Conservation (phyloP, 2,797 vertebrate species). For the Enteromius radiatus region DNA sequence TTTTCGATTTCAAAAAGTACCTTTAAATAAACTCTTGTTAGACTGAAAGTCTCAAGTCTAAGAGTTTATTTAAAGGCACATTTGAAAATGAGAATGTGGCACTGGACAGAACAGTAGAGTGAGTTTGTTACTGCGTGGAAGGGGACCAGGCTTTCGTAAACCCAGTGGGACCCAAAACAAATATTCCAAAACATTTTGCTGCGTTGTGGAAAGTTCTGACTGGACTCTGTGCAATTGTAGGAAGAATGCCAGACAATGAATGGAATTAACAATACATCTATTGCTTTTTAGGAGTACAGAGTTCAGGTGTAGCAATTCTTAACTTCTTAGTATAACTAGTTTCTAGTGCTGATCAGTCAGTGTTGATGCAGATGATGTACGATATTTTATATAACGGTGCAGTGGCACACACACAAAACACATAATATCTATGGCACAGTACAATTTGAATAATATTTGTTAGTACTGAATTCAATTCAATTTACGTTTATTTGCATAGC, state of each 20-base stretch:
- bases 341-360: neutral
- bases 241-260: neutral
- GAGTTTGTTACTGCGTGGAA: neutral
- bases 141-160: conserved; percentile 8
- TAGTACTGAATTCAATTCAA: neutral
- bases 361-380: neutral
- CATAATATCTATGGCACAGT: neutral
- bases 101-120: neutral
- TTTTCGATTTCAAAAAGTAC: neutral
- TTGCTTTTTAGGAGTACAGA: neutral
- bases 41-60: neutral
- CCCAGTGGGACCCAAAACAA: conserved; percentile 26
- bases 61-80: conserved; percentile 12
- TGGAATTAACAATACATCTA: neutral
- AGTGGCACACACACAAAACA: neutral
- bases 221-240: conserved; percentile 22
- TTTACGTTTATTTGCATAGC: neutral
- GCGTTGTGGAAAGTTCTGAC: conserved; percentile 16
- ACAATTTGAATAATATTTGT: neutral
- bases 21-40: neutral
- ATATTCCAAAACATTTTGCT: conserved; percentile 19
- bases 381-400: neutral
- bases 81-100: conserved; percentile 27
- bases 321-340: neutral
- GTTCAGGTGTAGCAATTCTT: neutral